These are phyloP conservation scores for Heliconius cydno DNA, from an alignment of 2,888 invertebrate species.

Conservation along the genomic window DNA sequence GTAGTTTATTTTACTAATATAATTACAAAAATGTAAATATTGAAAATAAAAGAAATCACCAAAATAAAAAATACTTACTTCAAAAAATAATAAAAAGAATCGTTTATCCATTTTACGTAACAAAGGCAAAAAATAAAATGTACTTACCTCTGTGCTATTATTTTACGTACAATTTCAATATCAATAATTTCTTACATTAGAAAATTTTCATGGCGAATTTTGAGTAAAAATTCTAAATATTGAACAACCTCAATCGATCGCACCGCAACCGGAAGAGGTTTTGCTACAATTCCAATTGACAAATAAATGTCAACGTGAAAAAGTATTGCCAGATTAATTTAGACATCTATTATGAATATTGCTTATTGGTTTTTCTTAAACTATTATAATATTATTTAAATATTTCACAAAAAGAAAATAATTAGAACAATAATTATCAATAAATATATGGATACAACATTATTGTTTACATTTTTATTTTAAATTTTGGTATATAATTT, in stretches of 20 bases:
- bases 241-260: slow-evolving; percentile 43
- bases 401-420: too few relatives aligned
- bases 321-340: slow-evolving; percentile 42
- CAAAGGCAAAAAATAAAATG: slow-evolving; percentile 1
- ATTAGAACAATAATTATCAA: background rate
- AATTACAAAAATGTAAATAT: slow-evolving; percentile 2
- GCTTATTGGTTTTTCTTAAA: background rate
- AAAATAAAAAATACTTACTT: slow-evolving; percentile 17
- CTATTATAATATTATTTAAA: background rate
- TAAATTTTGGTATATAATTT: too few relatives aligned
- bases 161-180: slow-evolving; percentile 28
- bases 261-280: slow-evolving; percentile 50
- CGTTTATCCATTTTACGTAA: slow-evolving; percentile 40
- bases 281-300: slow-evolving; percentile 44
- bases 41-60: slow-evolving; percentile 1
- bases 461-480: too few relatives aligned
- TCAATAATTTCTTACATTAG: slow-evolving; percentile 29
- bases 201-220: slow-evolving; percentile 44
- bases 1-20: background rate
- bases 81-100: slow-evolving; percentile 21
- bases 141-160: slow-evolving; percentile 35
- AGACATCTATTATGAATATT: background rate
- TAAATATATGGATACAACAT: background rate
- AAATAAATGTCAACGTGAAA: slow-evolving; percentile 38
- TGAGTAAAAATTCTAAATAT: slow-evolving; percentile 37